Evolutionary conservation across 1,140 invertebrate genomes (phyloP).

Genomic region (Diuraphis noxia): DNA sequence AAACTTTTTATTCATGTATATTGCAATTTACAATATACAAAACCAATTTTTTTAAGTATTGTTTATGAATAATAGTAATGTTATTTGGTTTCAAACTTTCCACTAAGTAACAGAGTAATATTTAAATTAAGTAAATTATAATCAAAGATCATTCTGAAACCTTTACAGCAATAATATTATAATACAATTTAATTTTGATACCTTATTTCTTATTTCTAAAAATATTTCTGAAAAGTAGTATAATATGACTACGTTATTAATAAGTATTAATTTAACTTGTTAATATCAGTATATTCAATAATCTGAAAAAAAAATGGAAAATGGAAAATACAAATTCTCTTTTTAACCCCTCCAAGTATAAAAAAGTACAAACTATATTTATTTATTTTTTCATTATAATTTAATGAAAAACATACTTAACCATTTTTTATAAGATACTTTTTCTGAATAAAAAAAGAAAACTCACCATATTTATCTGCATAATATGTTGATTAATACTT

Average conservation of each 20-base stretch:
- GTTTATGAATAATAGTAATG: no score
- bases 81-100: no score
- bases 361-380: not conserved
- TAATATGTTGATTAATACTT: not conserved
- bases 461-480: not conserved
- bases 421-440: not conserved
- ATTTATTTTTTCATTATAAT: not conserved
- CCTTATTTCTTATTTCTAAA: not conserved
- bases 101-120: no score
- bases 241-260: not conserved
- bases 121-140: no score
- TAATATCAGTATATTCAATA: not conserved
- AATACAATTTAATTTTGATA: not conserved
- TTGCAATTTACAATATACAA: no score
- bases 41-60: no score
- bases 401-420: not conserved
- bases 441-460: not conserved
- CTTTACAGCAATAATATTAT: no score
- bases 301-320: not conserved
- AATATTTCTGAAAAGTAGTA: not conserved
- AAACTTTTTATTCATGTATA: no score
- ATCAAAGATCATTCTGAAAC: no score
- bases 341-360: not conserved
- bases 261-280: no score
- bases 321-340: not conserved